Evolutionary conservation across 1,140 invertebrate genomes (phyloP), one percentile per base, ranked within the genome.

Genomic region (Bilobella aurantiaca): DNA sequence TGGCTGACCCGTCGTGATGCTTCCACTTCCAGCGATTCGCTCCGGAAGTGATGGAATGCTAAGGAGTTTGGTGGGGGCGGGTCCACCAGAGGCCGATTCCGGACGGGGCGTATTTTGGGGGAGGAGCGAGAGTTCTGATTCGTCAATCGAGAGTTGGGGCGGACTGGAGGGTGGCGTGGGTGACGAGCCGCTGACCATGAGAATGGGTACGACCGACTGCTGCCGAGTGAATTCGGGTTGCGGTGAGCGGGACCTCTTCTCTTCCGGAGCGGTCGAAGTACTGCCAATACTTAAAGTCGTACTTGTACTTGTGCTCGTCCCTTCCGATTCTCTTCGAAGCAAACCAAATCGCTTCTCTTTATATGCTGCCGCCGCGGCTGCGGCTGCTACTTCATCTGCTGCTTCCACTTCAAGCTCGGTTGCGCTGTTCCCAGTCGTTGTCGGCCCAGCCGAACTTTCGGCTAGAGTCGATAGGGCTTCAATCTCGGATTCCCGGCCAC

Each of bases 401-500:
- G 27, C 57, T 37, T 16, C 42, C n/a, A 16, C 58, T 29, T 14
- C 58, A 8, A 29, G 27, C 5, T 23, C 5, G 23, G 53, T 59
- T 16, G 12, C 58, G 30, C 59, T 58, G 31, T 25, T 57, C 60
- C 67, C 63, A 64, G 30, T 56, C 58, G 49, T 63, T 37, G 5
- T 31, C 58, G 2, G 25, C 34, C 21, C 29, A 31, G 21, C 57
- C n/a, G n/a, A n/a, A n/a, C n/a, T n/a, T n/a, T n/a, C n/a, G n/a
- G n/a, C n/a, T n/a, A n/a, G n/a, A n/a, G n/a, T n/a, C n/a, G n/a
- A n/a, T n/a, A n/a, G n/a, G n/a, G n/a, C n/a, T n/a, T n/a, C n/a
- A n/a, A 63, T 74, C 63, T 83, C 81, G 18, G 47, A 28, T 58
- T 64, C 61, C 46, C 32, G 30, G 1, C 63, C 61, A 68, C 69